Evolutionary conservation across 2,888 invertebrate genomes (phyloP).

Genomic region (Ichneumoninae sp.): DNA sequence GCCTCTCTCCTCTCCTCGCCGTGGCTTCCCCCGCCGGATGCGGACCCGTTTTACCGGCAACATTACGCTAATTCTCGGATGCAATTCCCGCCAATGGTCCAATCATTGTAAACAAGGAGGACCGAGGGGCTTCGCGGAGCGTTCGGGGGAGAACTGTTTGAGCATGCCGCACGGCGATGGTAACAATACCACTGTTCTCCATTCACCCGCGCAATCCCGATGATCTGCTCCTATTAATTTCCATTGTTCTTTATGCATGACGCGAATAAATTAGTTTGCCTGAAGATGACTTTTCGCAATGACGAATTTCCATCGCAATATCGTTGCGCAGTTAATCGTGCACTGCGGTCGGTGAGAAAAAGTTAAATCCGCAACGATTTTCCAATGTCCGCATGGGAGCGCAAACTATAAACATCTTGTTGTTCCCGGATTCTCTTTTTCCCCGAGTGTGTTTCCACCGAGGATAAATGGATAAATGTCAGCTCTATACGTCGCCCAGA

Average conservation of each 20-base stretch:
- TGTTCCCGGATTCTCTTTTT: not conserved
- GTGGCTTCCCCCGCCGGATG: constrained; percentile 31
- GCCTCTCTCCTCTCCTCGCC: constrained; percentile 22
- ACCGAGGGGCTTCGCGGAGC: constrained; percentile 27
- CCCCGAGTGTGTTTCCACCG: constrained; percentile 6
- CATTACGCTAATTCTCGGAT: constrained; percentile 68
- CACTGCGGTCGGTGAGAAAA: not conserved
- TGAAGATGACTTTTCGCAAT: not conserved
- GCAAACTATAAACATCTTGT: constrained; percentile 3
- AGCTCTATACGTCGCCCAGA: constrained; percentile 6
- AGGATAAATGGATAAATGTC: constrained; percentile 41
- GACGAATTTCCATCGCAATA: not conserved
- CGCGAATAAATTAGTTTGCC: not conserved
- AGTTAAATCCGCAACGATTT: not conserved
- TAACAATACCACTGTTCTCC: constrained; percentile 21
- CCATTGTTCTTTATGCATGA: not conserved
- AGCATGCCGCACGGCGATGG: constrained; percentile 12
- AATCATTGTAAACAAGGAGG: constrained; percentile 70
- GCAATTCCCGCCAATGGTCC: constrained; percentile 69
- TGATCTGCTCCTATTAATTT: not conserved
- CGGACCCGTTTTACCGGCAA: constrained; percentile 56
- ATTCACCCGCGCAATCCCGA: not conserved
- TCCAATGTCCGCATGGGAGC: not conserved
- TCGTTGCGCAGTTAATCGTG: not conserved
- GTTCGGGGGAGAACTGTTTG: constrained; percentile 44